Base-by-base conservation (phyloP, 2,797 vertebrate genomes). In the Micromesistius poutassou region DNA sequence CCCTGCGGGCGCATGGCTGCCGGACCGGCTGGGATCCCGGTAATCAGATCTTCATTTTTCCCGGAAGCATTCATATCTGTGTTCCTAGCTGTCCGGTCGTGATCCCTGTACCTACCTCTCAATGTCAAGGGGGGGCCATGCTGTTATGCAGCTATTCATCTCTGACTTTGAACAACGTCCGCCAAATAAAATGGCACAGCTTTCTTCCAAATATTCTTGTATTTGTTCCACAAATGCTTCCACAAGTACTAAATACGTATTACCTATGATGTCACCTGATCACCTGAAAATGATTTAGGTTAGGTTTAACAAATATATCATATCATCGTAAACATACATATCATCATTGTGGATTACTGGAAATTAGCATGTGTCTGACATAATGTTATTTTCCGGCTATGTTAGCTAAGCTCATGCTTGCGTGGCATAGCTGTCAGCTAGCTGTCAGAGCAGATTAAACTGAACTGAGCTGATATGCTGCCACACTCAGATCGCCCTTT, bases 21-120 rank as follows among this genome's bases (percentile, higher is more conserved):
- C 19, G 4, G 3, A 19, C 16, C 46, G 19, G 55, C 55, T 25
- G 55, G n/a, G 62, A 68, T 68, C n/a, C 62, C 9, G 62, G 62
- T 68, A 68, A 68, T 68, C 25, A 68, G 62, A 68, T 68, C 62
- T 68, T 68, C 62, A 12, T 28, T 12, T 68, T 68, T 68, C 62
- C n/a, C 62, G 25, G 36, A 75, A 79, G 77, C 76, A 40, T 68
- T 68, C n/a, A 28, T 28, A 68, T 68, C 62, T 68, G 9, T 25
- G 62, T 10, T 68, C 10, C 2, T 28, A 25, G 55, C 55, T 25
- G 22, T 25, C 22, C n/a, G 8, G n/a, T 13, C n/a, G 22, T 9
- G 55, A 62, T n/a, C 62, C 62, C 55, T 62, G 55, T 8, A 8
- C n/a, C 55, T n/a, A 3, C 55, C 6, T 7, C n/a, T 62, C 55